These are phyloP conservation scores for Drosophila dives DNA, from an alignment of 2,888 invertebrate species.

Conservation along the genomic window DNA sequence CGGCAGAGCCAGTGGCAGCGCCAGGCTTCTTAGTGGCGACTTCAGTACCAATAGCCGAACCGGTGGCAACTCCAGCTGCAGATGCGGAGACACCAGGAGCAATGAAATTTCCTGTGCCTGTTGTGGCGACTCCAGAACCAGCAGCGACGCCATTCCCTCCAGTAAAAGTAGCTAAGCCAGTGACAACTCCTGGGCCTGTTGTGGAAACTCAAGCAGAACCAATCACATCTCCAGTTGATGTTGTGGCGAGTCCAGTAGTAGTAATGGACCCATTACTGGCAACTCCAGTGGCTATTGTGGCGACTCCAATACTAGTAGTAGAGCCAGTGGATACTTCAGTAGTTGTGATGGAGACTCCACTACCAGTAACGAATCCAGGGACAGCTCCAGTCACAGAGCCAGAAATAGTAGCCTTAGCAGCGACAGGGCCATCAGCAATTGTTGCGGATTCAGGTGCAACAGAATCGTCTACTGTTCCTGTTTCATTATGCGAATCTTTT, in stretches of 20 bases:
- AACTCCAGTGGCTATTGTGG: too few species aligned
- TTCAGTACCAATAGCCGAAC: neutral
- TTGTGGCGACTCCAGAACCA: neutral
- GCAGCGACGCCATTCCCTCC: neutral
- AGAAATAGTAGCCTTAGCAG: neutral
- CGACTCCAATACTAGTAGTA: neutral
- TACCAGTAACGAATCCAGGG: neutral
- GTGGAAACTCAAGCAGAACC: neutral
- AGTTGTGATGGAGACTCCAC: neutral
- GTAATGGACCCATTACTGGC: too few species aligned
- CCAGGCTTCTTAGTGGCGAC: neutral
- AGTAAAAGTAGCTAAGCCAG: neutral
- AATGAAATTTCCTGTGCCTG: neutral
- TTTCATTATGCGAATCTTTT: conserved; percentile 8
- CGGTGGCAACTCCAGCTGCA: neutral
- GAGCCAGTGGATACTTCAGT: neutral
- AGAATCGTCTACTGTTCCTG: neutral
- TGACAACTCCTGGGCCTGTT: neutral
- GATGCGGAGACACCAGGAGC: neutral
- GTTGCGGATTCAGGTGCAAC: conserved; percentile 9
- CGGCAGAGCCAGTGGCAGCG: neutral
- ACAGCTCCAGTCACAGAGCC: neutral
- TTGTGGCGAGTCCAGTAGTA: too few species aligned
- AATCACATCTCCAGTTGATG: too few species aligned
- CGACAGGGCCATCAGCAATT: neutral